These are phyloP conservation scores for Cosmopolites sordidus DNA, from an alignment of 2,888 invertebrate genomes.

Conservation along the genomic window DNA sequence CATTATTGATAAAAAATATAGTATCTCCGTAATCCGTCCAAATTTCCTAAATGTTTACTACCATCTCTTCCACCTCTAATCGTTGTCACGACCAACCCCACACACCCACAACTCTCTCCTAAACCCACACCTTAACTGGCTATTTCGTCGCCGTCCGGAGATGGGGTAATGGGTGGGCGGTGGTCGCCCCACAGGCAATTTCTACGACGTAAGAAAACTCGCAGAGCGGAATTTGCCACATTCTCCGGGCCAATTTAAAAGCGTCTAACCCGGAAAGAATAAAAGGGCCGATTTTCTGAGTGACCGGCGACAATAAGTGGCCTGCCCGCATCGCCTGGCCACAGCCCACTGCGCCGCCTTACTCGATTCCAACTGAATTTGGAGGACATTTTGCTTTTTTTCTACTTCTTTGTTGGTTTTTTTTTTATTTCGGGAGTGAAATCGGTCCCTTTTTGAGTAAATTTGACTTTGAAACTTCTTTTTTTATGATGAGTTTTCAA, in stretches of 20 bases:
- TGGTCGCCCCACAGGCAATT: background rate
- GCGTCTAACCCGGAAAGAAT: background rate
- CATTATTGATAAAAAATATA: too few species aligned
- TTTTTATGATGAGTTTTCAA: background rate
- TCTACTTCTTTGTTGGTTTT: background rate
- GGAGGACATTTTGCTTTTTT: too few species aligned
- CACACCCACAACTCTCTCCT: too few species aligned
- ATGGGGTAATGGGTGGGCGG: too few species aligned
- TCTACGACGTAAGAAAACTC: background rate
- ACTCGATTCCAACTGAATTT: too few species aligned
- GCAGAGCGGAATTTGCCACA: background rate
- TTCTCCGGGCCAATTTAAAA: background rate
- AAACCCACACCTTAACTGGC: too few species aligned
- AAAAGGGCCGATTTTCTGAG: background rate
- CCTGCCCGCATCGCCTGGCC: background rate
- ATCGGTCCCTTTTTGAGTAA: background rate
- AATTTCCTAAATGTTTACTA: too few species aligned
- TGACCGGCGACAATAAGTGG: constrained; percentile 1
- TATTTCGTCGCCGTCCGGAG: too few species aligned
- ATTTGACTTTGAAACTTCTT: constrained; percentile 1
- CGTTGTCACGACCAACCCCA: too few species aligned
- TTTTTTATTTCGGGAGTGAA: background rate
- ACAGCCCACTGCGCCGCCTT: too few species aligned
- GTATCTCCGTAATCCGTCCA: too few species aligned
- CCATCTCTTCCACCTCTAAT: too few species aligned